Evolutionary conservation across 2,888 invertebrate genomes (phyloP).

Genomic region (Agrotis ipsilon): DNA sequence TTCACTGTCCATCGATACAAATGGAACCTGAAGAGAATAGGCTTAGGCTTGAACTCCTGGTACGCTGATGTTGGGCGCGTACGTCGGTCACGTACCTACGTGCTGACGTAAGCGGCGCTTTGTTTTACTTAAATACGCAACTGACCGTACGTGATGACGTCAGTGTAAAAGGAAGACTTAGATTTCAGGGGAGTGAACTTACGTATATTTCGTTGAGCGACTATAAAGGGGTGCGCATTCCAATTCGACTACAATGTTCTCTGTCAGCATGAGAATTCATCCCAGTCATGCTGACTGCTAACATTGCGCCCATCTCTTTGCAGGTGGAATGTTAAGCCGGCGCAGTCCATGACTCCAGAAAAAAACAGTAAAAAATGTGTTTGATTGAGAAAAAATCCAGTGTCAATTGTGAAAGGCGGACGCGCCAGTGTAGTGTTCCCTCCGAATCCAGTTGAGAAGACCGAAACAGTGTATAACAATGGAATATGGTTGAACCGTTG

Average conservation of each 20-base stretch:
- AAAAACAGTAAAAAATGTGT: constrained; percentile 87
- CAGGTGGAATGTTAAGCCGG: constrained; percentile 79
- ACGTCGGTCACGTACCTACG: no score
- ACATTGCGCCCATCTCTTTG: constrained; percentile 72
- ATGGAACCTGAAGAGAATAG: constrained; percentile 44
- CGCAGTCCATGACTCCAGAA: constrained; percentile 78
- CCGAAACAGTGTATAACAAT: constrained; percentile 84
- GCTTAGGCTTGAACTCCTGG: background rate
- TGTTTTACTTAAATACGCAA: no score
- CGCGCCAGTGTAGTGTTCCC: constrained; percentile 81
- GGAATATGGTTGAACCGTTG: constrained; percentile 91
- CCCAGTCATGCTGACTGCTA: constrained; percentile 73
- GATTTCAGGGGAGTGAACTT: constrained; percentile 31
- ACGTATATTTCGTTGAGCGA: constrained; percentile 32
- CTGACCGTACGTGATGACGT: no score
- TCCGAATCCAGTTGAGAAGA: constrained; percentile 86
- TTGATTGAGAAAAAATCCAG: constrained; percentile 81
- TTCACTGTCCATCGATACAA: constrained; percentile 37
- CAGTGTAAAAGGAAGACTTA: background rate
- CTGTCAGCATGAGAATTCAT: constrained; percentile 69
- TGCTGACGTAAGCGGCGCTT: no score
- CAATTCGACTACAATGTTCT: constrained; percentile 77
- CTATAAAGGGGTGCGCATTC: constrained; percentile 76
- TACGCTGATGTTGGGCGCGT: no score
- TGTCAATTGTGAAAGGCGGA: constrained; percentile 84